Base-by-base conservation (phyloP, 2,113 vertebrate species). In the Aleadryas rufinucha region DNA sequence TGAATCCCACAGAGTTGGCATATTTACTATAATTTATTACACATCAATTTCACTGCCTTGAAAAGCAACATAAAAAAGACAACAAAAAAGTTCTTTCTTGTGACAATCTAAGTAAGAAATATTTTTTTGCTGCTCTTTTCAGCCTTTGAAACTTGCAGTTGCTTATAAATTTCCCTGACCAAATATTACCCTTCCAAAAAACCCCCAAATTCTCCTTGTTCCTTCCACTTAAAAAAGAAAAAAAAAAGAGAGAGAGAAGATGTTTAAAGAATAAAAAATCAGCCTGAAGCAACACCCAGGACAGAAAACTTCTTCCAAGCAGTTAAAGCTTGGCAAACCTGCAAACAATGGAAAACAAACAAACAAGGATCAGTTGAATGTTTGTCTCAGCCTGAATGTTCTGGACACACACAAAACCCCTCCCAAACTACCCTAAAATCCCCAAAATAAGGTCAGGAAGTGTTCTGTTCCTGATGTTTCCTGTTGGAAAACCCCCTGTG, bases 281-380 rank as follows among this genome's bases (percentile, higher is more conserved):
- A 81, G 35, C 72, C 89, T 78, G 61, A 83, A 68, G 92, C 66
- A 91, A 85, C 70, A 90, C 24, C 28, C 78, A 90, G 90, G 70
- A 93, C 42, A 82, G 63, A 88, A 90, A 80, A 83, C 15, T 83
- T 86, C 49, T 86, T 84, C 66, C 37, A 90, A 96, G 83, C 27
- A 87, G 74, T 85, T 68, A 82, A 84, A 89, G 19, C 35, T 93
- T 95, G 82, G 75, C 88, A 94, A 91, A 89, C 28, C 49, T 76
- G 60, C 53, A 85, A 95, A 93, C 70, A 90, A 93, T 90, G 66
- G 65, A 76, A 87, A 84, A 63, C 45, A 84, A 79, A 80, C 44
- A 76, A 89, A 61, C 59, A 85, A 72, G n/a, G 59, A 95, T 83
- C 72, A 83, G 44, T 3, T 79, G 66, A 35, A 49, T 54, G 42